Conservation (phyloP, 1,140 invertebrate genomes). For the Nasonia longicornis region DNA sequence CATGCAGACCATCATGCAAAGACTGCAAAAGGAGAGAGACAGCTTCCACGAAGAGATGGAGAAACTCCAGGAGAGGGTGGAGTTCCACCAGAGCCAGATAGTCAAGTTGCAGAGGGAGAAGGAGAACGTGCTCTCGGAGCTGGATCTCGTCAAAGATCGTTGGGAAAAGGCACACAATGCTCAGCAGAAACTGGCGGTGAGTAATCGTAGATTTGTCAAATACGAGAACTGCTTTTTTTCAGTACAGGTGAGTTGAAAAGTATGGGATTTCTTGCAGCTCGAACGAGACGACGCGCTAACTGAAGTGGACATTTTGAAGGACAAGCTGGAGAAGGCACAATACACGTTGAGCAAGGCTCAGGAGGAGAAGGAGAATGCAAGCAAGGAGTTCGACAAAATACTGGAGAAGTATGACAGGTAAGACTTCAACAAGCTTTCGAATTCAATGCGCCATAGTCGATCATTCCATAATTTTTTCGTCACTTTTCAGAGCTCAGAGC, state of each 20-base stretch:
- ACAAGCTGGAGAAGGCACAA: conserved; percentile 89
- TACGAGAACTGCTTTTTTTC: background rate
- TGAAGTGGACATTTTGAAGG: conserved; percentile 88
- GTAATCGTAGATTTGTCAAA: conserved; percentile 28
- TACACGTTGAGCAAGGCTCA: conserved; percentile 83
- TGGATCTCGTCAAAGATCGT: conserved; percentile 87
- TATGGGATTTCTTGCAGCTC: conserved; percentile 71
- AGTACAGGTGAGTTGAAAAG: background rate
- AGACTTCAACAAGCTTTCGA: conserved; percentile 28
- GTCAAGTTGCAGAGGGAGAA: conserved; percentile 86
- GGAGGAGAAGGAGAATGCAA: conserved; percentile 88
- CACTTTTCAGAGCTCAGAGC: conserved; percentile 79
- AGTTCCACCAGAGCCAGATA: conserved; percentile 82
- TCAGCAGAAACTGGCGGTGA: conserved; percentile 85
- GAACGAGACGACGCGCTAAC: conserved; percentile 87
- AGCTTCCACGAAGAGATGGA: conserved; percentile 83
- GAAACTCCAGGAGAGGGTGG: conserved; percentile 83
- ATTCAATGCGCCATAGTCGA: background rate
- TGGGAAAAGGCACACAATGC: conserved; percentile 88
- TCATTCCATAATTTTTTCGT: too few species aligned
- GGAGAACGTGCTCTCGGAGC: conserved; percentile 85
- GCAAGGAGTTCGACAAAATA: conserved; percentile 92
- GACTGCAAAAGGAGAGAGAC: conserved; percentile 90
- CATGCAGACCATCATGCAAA: conserved; percentile 75
- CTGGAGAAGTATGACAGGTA: conserved; percentile 94